Evolutionary conservation across 1,140 invertebrate species (phyloP).

Genomic region (Octopus bimaculoides): DNA sequence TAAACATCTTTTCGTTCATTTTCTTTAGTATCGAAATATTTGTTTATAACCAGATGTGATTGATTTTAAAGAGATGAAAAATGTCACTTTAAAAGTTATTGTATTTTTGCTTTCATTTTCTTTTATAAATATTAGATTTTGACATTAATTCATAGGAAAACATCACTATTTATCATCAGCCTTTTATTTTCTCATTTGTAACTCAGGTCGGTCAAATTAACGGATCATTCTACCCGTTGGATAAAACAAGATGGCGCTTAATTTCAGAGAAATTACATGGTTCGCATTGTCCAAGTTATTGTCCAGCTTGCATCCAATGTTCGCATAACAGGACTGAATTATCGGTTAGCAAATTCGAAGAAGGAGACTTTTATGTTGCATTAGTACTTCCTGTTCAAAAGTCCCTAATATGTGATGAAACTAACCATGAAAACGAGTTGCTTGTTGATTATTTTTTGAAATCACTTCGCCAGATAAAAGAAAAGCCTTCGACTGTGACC

Average conservation of each 20-base stretch:
- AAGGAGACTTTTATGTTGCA: not conserved
- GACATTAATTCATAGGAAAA: not conserved
- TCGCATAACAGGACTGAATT: not conserved
- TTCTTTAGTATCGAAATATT: too few relatives aligned
- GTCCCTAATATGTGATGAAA: not conserved
- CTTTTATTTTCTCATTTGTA: not conserved
- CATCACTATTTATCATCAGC: conserved; percentile 2
- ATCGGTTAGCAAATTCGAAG: not conserved
- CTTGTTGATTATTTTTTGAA: not conserved
- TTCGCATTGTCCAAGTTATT: not conserved
- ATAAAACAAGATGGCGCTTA: conserved; percentile 1
- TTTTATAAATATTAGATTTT: too few relatives aligned
- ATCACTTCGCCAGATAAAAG: not conserved
- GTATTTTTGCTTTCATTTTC: too few relatives aligned
- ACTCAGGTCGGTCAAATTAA: not conserved
- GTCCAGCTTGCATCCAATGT: not conserved
- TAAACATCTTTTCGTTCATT: too few relatives aligned
- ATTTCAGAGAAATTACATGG: not conserved
- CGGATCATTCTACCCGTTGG: not conserved
- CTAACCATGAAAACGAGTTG: not conserved
- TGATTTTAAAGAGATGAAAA: too few relatives aligned
- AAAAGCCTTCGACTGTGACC: not conserved
- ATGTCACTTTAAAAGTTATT: too few relatives aligned
- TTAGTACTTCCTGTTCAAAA: not conserved
- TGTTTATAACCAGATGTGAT: too few relatives aligned